Evolutionary conservation across 2,888 invertebrate species (phyloP), one percentile per base, ranked within the genome.

Genomic region (Apodemia mormo): DNA sequence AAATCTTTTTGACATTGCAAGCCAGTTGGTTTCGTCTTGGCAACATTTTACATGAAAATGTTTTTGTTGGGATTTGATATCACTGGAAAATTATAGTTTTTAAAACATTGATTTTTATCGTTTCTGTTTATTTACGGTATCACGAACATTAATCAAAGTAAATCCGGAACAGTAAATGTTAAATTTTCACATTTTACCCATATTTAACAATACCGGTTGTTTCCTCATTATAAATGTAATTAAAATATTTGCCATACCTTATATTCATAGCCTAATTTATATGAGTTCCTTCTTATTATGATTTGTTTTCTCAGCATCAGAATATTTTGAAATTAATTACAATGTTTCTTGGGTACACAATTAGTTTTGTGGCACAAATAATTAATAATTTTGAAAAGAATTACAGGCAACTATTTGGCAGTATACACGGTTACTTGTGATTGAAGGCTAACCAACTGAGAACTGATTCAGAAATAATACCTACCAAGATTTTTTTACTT

Each of bases 231-330:
- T 58, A 58, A 58, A 29, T 30, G 10, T 61, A 61, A 61, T 61
- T 61, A 61, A 61, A 61, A 61, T 61, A 33, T 61, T 30, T 61
- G 58, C 29, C 29, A 61, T 61, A 61, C 33, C 58, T 61, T 33
- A 33, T 61, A 61, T 61, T 33, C 58, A 61, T 61, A 61, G 10
- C 12, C 58, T 12, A 61, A 61, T 61, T 29, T 61, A 61, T 61
- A 61, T 14, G 58, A 61, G 58, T 61, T 61, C 58, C 58, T 33
- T 61, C 58, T 33, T 58, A 58, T 58, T 58, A 58, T 56, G 22
- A 56, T 58, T 33, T 58, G 58, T 58, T 30, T 58, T 58, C 58
- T 58, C 58, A 58, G 30, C 58, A 58, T 29, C 9, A 58, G 30
- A 12, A 12, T 30, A 58, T 58, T 58, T 58, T 58, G 9, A 30